Evolutionary conservation across 2,797 vertebrate genomes (phyloP), one percentile per base, ranked within the genome.

Genomic region (Girardinus metallicus): DNA sequence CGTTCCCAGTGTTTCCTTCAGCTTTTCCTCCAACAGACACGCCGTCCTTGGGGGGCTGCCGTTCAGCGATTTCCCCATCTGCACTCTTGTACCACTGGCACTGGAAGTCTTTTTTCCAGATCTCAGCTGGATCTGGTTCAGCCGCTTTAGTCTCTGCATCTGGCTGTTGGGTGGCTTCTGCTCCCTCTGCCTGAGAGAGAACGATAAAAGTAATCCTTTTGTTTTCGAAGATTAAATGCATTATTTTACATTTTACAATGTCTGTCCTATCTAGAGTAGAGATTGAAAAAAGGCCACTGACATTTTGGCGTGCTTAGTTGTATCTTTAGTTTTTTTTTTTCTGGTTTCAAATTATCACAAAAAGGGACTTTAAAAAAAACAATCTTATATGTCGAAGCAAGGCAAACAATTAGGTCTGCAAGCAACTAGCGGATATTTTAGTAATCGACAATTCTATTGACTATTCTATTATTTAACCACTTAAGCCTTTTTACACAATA

Each of bases 21-120:
- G 64, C 66, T 36, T 74, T 74, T 57, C 49, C 76, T 57, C 80
- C 80, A 47, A 82, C 78, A 49, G 94, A 88, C 0, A 70, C 85
- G 36, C 93, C 91, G 0, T 93, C 93, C 82, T 94, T 93, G 31
- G 91, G 92, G n/a, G 94, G 89, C 87, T 95, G 93, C 82, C 93
- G 93, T 81, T 96, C 95, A 4, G 95, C 94, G 72, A 92, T 87
- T 29, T 95, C 91, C 55, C 92, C 83, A 60, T 94, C 93, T 72
- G 93, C 44, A 0, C 90, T 92, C 80, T 94, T 94, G 83, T 95
- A 96, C 95, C 95, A 96, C 89, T 96, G 96, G 80, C 96, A 96
- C 78, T 93, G 94, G 86, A 96, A 96, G 87, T 96, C 92, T 68
- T 88, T 94, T 82, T 93, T 96, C 96, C 96, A 96, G 26, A 89